These are phyloP conservation scores for Pantherophis vulpinus DNA, from an alignment of 2,797 vertebrate species.

Conservation along the genomic window DNA sequence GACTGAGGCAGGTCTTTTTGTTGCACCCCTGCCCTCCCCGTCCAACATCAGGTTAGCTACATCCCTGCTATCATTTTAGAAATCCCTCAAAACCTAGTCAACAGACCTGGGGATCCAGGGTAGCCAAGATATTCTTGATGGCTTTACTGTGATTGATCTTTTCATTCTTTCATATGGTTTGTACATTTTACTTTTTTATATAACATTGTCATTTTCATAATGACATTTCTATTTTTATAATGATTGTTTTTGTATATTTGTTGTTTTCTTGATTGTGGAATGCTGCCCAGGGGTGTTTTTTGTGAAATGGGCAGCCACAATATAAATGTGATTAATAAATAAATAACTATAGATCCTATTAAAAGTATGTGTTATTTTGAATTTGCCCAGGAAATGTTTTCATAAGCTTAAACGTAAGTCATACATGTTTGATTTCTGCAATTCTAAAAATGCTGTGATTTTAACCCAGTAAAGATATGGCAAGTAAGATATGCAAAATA, in stretches of 20 bases:
- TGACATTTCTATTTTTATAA: background rate
- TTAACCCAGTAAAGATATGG: slow-evolving; percentile 72
- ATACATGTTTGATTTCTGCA: slow-evolving; percentile 75
- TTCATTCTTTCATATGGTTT: background rate
- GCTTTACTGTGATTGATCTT: background rate
- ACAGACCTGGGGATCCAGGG: no score
- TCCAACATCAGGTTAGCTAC: background rate
- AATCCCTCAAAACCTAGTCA: background rate
- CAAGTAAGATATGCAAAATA: slow-evolving; percentile 74
- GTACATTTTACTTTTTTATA: background rate
- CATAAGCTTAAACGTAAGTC: slow-evolving; percentile 76
- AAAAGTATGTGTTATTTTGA: slow-evolving; percentile 61
- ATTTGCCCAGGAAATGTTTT: slow-evolving; percentile 62
- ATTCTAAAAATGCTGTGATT: slow-evolving; percentile 78
- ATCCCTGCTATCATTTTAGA: background rate
- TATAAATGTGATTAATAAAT: background rate
- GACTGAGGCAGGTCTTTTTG: no score
- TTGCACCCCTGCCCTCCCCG: no score
- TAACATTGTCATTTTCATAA: background rate
- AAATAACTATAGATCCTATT: slow-evolving; percentile 25
- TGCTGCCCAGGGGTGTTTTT: background rate
- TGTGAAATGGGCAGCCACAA: background rate
- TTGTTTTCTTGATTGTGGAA: background rate
- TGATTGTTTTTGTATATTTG: background rate
- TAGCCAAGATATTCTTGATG: background rate